Conservation (phyloP, 2,797 vertebrate species). For the Cyprinodon diabolis region DNA sequence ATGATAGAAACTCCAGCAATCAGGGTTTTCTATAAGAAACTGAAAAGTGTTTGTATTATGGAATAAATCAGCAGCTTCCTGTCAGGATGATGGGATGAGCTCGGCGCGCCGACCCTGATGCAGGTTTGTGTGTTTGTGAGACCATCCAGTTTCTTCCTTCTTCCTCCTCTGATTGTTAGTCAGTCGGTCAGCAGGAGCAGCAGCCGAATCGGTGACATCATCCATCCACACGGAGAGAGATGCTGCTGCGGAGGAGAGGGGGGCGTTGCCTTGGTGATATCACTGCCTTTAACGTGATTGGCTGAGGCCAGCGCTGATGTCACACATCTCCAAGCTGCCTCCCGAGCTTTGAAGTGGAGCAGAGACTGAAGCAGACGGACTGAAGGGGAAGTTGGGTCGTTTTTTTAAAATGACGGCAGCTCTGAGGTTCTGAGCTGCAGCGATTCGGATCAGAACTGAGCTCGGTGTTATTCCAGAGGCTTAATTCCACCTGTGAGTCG, state of each 20-base stretch:
- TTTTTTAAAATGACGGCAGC: conserved; percentile 24
- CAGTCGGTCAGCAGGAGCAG: conserved; percentile 16
- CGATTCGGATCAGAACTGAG: too few species aligned
- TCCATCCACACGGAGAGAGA: conserved; percentile 46
- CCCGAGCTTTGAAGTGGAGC: conserved; percentile 88
- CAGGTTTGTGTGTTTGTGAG: neutral
- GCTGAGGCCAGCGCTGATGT: conserved; percentile 86
- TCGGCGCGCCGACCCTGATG: neutral
- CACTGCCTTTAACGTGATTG: conserved; percentile 84
- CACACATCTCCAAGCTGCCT: conserved; percentile 92
- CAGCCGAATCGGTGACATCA: conserved; percentile 70
- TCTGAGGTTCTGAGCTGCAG: neutral
- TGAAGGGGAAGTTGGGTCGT: conserved; percentile 39
- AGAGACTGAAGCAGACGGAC: conserved; percentile 24
- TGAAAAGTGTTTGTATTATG: too few species aligned
- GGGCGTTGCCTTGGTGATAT: conserved; percentile 86
- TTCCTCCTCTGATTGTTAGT: neutral
- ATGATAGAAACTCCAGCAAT: too few species aligned
- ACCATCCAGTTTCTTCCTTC: too few species aligned
- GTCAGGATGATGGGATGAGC: too few species aligned
- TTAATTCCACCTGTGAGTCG: conserved; percentile 12
- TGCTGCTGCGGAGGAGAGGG: conserved; percentile 65
- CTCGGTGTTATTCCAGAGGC: too few species aligned
- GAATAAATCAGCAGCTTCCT: too few species aligned
- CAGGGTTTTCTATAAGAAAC: too few species aligned